These are phyloP conservation scores for Chymomyza costata DNA, from an alignment of 1,140 invertebrate genomes.

Conservation along the genomic window DNA sequence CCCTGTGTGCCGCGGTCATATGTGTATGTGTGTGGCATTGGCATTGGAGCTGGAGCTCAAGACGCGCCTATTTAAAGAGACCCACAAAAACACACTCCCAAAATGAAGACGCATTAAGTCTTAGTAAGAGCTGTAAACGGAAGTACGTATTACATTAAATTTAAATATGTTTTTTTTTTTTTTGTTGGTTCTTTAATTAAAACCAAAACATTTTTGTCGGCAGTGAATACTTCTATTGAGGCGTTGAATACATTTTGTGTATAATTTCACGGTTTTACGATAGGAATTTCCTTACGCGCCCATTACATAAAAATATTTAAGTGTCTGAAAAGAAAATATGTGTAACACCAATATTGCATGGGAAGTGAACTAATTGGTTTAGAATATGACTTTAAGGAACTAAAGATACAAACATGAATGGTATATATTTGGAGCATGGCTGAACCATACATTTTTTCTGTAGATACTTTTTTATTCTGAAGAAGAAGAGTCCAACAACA, in stretches of 20 bases:
- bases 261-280: constrained; percentile 65
- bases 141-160: constrained; percentile 67
- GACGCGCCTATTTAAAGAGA: constrained; percentile 15
- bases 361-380: too few species aligned
- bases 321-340: too few species aligned
- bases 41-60: constrained; percentile 47
- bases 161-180: constrained; percentile 54
- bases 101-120: constrained; percentile 46
- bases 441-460: too few species aligned
- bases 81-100: constrained; percentile 8
- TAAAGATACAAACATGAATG: constrained; percentile 43
- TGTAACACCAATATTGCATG: too few species aligned
- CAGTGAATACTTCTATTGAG: constrained; percentile 10
- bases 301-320: too few species aligned
- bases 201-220: constrained; percentile 55
- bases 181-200: constrained; percentile 57
- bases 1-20: background rate
- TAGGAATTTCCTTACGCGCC: constrained; percentile 23
- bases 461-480: too few species aligned
- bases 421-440: constrained; percentile 44
- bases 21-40: constrained; percentile 46
- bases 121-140: constrained; percentile 66
- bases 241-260: constrained; percentile 68
- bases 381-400: too few species aligned
- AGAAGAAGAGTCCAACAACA: too few species aligned